Percentiles rank a stretch among this genome's conserved stretches.
Conservation (phyloP, 2,888 invertebrate species). For the Leptogaster cylindrica region DNA sequence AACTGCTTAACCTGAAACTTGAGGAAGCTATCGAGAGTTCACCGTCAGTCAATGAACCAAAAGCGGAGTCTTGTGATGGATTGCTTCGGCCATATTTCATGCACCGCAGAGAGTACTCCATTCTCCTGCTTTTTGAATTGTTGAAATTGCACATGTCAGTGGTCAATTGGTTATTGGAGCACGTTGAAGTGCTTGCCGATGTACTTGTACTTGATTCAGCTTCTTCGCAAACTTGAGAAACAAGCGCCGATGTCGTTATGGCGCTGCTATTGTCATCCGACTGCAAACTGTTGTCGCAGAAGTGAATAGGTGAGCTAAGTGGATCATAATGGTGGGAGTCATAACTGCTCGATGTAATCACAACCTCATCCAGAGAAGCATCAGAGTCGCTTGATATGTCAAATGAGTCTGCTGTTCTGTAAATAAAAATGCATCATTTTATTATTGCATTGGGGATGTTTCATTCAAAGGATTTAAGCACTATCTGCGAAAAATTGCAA, state of each 20-base stretch:
- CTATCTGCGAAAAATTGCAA: too few relatives aligned
- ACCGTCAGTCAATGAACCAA: conserved; percentile 61
- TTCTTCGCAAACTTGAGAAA: conserved; percentile 39
- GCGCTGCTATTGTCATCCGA: conserved; percentile 58
- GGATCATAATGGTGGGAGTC: conserved; percentile 55
- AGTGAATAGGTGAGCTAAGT: conserved; percentile 60
- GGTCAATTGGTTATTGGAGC: conserved; percentile 58
- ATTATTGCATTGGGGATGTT: too few relatives aligned
- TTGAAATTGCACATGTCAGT: conserved; percentile 61
- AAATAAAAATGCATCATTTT: too few relatives aligned
- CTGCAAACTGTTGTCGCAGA: conserved; percentile 59
- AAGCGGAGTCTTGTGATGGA: conserved; percentile 62
- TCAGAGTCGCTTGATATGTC: conserved; percentile 62
- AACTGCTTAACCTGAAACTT: conserved; percentile 61
- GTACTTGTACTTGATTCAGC: conserved; percentile 27
- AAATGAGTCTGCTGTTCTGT: conserved; percentile 61
- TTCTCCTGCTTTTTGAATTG: conserved; percentile 61
- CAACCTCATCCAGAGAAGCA: conserved; percentile 60
- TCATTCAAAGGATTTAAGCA: too few relatives aligned
- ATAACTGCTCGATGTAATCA: conserved; percentile 55
- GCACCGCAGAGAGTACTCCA: conserved; percentile 61
- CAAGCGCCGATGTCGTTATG: conserved; percentile 47
- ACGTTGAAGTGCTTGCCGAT: conserved; percentile 18
- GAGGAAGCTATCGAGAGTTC: conserved; percentile 61
- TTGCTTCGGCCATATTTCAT: conserved; percentile 61